A percentile compares a stretch with the other conserved stretches of the same genome.
Evolutionary conservation across 2,888 invertebrate genomes (phyloP).

Genomic region (Tipula unca): DNA sequence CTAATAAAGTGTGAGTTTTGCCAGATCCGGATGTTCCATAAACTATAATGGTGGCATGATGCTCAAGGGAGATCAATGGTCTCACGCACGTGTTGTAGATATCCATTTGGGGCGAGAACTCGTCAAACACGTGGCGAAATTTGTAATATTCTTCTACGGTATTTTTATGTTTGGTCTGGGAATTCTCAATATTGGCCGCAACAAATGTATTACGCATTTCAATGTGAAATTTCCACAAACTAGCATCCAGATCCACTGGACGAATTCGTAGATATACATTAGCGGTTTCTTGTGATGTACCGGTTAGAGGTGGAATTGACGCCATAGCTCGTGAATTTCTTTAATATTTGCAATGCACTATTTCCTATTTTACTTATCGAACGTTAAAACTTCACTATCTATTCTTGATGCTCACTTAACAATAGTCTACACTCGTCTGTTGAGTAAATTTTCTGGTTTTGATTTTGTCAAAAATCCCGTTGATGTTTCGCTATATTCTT

Average conservation of each 20-base stretch:
- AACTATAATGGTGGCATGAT: conserved; percentile 68
- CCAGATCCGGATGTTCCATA: conserved; percentile 89
- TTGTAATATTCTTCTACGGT: conserved; percentile 37
- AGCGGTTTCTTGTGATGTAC: background rate
- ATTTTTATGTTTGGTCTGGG: conserved; percentile 27
- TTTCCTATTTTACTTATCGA: too few species aligned
- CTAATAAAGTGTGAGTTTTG: conserved; percentile 74
- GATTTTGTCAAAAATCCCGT: too few species aligned
- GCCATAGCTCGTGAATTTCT: too few species aligned
- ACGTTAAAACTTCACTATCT: too few species aligned
- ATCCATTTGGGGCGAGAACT: conserved; percentile 31
- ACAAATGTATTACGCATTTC: background rate
- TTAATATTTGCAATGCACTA: too few species aligned
- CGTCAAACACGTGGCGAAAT: conserved; percentile 37
- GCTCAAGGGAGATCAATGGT: conserved; percentile 47
- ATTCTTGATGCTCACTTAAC: too few species aligned
- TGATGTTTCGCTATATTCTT: too few species aligned
- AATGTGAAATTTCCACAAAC: background rate
- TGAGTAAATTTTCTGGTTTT: too few species aligned
- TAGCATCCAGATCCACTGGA: background rate
- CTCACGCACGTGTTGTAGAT: conserved; percentile 37
- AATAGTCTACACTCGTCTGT: too few species aligned
- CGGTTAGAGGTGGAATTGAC: too few species aligned
- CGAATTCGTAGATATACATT: background rate
- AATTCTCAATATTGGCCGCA: background rate